These are phyloP conservation scores for Oceanodroma tethys DNA, from an alignment of 2,113 vertebrate genomes.

Conservation along the genomic window DNA sequence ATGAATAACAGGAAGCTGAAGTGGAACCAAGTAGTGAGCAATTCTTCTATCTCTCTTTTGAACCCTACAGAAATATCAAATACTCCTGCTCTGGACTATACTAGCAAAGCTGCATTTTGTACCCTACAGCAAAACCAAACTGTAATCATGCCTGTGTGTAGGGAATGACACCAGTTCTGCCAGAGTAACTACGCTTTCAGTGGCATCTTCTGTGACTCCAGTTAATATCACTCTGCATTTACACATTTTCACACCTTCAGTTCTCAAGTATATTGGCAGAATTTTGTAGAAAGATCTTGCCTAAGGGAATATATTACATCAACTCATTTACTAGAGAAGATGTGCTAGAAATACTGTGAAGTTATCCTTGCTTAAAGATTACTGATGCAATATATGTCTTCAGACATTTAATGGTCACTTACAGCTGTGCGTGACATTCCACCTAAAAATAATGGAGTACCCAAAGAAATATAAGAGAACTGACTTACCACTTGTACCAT, in stretches of 20 bases:
- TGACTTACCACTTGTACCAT: slow-evolving; percentile 97
- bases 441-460: not conserved
- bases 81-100: not conserved
- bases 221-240: not conserved
- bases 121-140: not conserved
- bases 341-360: not conserved
- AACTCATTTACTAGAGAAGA: not conserved
- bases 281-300: not conserved
- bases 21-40: not conserved
- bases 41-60: not conserved
- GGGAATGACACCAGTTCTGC: not conserved
- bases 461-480: not conserved
- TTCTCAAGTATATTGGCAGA: not conserved
- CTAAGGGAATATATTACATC: not conserved
- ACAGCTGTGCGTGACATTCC: not conserved
- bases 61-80: not conserved
- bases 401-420: not conserved
- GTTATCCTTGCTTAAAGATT: not conserved
- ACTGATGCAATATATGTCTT: not conserved
- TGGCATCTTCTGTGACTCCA: not conserved
- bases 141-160: not conserved
- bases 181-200: not conserved
- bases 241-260: not conserved
- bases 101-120: not conserved
- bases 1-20: not conserved